phyloP scores from a whole-genome alignment of 1,140 invertebrate species.

The Platorchestia sp. region DNA sequence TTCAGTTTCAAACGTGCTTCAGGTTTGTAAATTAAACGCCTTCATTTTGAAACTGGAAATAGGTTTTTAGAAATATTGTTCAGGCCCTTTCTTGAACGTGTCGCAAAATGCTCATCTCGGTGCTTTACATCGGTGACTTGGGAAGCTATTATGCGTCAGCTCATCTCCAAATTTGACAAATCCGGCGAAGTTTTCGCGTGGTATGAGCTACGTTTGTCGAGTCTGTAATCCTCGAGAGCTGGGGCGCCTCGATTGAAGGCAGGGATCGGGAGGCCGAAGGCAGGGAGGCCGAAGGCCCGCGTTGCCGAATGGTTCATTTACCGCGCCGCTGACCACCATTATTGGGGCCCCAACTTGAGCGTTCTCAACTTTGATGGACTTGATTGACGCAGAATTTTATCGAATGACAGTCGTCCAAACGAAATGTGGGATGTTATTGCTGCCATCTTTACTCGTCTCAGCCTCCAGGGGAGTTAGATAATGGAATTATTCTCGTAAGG shows the following conservation, averaged over 20 bases:
- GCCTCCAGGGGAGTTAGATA: neutral
- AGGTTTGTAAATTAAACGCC: neutral
- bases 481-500: neutral
- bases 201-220: neutral
- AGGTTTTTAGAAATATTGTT: neutral
- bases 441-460: neutral
- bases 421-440: neutral
- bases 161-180: neutral
- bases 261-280: neutral
- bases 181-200: neutral
- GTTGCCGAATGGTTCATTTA: neutral
- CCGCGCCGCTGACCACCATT: neutral
- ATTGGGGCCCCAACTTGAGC: neutral
- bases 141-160: neutral
- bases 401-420: neutral
- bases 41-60: neutral
- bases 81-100: neutral
- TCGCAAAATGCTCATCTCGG: neutral
- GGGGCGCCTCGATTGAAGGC: neutral
- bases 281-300: neutral
- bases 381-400: neutral
- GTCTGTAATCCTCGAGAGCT: neutral
- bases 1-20: neutral
- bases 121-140: neutral
- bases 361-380: conserved; percentile 7